Conservation (phyloP, 2,797 vertebrate genomes). For the Myotis myotis region DNA sequence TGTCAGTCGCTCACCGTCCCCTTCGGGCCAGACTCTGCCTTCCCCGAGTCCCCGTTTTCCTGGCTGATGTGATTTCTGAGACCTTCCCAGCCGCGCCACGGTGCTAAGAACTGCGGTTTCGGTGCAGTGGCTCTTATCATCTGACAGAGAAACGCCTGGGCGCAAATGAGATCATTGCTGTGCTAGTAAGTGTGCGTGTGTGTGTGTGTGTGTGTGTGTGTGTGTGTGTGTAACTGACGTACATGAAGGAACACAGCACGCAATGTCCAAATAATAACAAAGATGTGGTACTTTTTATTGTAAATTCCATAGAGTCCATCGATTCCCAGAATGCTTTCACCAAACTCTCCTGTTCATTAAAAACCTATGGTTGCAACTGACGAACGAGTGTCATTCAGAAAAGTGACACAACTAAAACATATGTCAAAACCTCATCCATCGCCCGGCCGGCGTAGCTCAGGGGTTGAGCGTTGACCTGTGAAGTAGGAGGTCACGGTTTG, state of each 20-base stretch:
- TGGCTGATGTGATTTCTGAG: not conserved
- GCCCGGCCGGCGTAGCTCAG: too few relatives aligned
- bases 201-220: not conserved
- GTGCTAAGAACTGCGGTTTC: not conserved
- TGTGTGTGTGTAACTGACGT: not conserved
- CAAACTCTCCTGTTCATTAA: not conserved
- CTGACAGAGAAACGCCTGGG: not conserved
- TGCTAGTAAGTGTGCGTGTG: not conserved
- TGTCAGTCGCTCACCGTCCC: not conserved
- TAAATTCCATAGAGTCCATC: not conserved
- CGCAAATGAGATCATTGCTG: not conserved
- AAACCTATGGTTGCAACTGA: rapidly evolving
- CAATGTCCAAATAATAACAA: not conserved
- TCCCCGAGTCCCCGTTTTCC: not conserved
- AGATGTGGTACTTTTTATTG: not conserved
- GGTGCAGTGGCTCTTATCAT: not conserved
- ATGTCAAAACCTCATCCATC: not conserved
- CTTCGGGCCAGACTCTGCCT: not conserved
- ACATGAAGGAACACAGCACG: not conserved
- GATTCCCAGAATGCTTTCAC: not conserved
- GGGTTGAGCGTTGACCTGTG: rapidly evolving
- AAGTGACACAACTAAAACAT: not conserved
- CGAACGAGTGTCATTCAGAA: not conserved
- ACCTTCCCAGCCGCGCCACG: not conserved
- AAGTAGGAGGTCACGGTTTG: too few relatives aligned